Base-by-base conservation (phyloP, 2,113 vertebrate genomes). In the Mormyrus lacerda region DNA sequence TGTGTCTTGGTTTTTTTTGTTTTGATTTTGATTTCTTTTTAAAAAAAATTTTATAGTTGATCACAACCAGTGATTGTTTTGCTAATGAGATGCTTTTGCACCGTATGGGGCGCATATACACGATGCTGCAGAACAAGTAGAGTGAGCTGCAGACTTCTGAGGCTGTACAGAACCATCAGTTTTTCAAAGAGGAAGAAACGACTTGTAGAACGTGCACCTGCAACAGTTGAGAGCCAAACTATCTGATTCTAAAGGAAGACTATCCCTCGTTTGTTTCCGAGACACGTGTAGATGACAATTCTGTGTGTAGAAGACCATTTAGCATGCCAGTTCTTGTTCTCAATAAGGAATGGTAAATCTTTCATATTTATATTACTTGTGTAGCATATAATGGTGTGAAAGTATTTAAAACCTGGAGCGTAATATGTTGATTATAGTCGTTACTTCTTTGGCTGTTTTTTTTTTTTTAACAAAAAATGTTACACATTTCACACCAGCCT, bases 291-390 rank as follows among this genome's bases (percentile, higher is more conserved):
- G 86, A 89, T 92, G 79, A 86, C 87, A 51, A 90, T 79, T 94
- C 92, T 91, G 89, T 91, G 85, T 42, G 88, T 90, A 91, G 87
- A 90, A 83, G 89, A 92, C 85, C 82, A 93, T 91, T 90, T 92
- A 92, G 94, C 94, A 95, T 94, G 93, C 92, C 93, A 92, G 79
- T 92, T 93, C 94, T 94, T 93, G 91, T 93, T 94, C 69, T 85
- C 92, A 50, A 50, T 92, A 87, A 90, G 82, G 27, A 73, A 82
- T 53, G 69, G 88, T 89, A 93, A 53, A 91, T 93, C 93, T 94
- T 94, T 92, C 90, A 89, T 95, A 94, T 95, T 95, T 95, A 94
- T 95, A 96, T 95, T 45, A 95, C 95, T 95, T 96, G 94, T 95
- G 95, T 24, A 92, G 93, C 93, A 92, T 93, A 93, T 93, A 92